phyloP scores from a whole-genome alignment of 1,140 invertebrate genomes.

The Octopus sinensis region DNA sequence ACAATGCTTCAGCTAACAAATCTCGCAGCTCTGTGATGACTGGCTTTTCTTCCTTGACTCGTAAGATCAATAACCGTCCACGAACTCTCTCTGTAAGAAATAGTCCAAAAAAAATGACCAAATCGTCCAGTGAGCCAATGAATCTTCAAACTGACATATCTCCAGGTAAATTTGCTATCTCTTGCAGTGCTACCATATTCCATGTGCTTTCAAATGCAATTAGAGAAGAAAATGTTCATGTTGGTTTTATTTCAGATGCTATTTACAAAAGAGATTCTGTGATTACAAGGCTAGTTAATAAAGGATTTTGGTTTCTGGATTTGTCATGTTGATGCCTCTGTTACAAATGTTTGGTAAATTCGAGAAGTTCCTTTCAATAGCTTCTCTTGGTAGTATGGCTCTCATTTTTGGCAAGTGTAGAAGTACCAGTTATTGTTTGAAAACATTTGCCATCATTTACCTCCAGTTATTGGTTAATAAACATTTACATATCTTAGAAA shows the following conservation, averaged over 20 bases:
- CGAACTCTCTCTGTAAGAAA: conserved; percentile 37
- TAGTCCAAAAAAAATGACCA: conserved; percentile 41
- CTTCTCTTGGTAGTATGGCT: no score
- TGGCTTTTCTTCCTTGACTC: conserved; percentile 40
- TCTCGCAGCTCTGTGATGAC: conserved; percentile 12
- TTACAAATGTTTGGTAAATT: no score
- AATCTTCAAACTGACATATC: conserved; percentile 54
- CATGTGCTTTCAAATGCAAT: neutral
- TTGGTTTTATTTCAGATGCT: neutral
- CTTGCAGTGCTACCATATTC: neutral
- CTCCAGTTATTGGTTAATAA: no score
- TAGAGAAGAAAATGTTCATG: neutral
- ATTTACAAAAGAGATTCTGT: no score
- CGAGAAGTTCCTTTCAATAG: no score
- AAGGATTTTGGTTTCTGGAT: neutral
- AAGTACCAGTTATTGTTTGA: no score
- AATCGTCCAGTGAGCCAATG: conserved; percentile 54
- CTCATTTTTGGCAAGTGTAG: no score
- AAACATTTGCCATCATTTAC: no score
- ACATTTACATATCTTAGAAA: no score
- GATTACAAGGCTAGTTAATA: neutral
- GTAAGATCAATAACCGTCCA: conserved; percentile 42
- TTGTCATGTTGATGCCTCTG: no score
- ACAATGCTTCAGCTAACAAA: conserved; percentile 10
- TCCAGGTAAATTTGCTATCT: conserved; percentile 40